Evolutionary conservation across 2,113 vertebrate genomes (phyloP), one percentile per base, ranked within the genome.

Genomic region (Menidia beryllina): DNA sequence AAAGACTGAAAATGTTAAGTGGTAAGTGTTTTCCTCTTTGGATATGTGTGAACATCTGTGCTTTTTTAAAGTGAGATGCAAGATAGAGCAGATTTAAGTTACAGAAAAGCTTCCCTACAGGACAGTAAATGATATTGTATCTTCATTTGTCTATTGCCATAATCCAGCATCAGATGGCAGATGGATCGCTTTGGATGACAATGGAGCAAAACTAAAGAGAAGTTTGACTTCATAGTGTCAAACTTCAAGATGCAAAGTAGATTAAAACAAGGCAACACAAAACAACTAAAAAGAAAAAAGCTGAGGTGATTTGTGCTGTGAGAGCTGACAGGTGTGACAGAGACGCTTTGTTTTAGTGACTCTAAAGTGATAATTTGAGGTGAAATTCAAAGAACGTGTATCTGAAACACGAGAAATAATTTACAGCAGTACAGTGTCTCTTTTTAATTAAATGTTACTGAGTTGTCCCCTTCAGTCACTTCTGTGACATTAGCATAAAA

Each of bases 401-500:
- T 86, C 77, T 81, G 64, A 69, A 69, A 82, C 65, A 85, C 50
- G 21, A 89, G 85, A 82, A 80, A 91, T 88, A 82, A 83, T 91
- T 86, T 69, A 89, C 85, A 62, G 61, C 51, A 74, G 77, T 88
- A 87, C 84, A 75, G 83, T 62, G 86, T 81, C 81, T 90, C 86
- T 89, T 78, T 91, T 91, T 89, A 86, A 85, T 90, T 86, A 83
- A 69, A 88, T 73, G n/a, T 90, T 73, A 52, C 63, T 85, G 81
- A 85, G 76, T 70, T 76, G 74, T 85, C 85, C 89, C 93, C 87
- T 72, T 83, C 75, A 90, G 91, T 91, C 70, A 79, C 72, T 83
- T 81, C 85, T 90, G 86, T 86, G 87, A 89, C 75, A 85, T 87
- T 87, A 91, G 79, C 75, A 71, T 79, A 75, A 88, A 85, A 88